Evolutionary conservation across 1,140 invertebrate genomes (phyloP), one percentile per base, ranked within the genome.

Genomic region (Atopsyche davidsoni): DNA sequence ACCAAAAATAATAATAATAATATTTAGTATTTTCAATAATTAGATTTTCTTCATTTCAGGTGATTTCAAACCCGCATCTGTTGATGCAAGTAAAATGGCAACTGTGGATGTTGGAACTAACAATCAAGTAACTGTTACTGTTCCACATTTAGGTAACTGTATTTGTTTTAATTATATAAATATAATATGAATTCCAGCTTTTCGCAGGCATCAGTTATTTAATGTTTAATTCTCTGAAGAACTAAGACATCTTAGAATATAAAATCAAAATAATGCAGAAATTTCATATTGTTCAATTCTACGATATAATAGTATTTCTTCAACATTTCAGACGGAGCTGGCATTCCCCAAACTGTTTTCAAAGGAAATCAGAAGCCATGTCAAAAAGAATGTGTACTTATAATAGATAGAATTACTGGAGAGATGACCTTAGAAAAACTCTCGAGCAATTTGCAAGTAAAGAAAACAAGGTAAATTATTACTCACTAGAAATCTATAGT

Each of bases 51-150:
- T 45, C 42, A 55, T 79, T 81, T 43, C 69, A 94, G 90, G 92
- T 88, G 93, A 98, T 73, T 98, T 98, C 67, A 96, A 96, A 69
- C 93, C 94, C 62, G 93, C 93, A 2, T 96, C 92, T 63, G 89
- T 96, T 28, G 93, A 96, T 71, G 82, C 86, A 11, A 87, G 82
- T 51, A 90, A 96, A 75, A 85, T 87, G 70, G 91, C 92, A 16
- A 85, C 78, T 16, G 81, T 98, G 18, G 89, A 95, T 66, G 85
- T 96, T 42, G 89, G 87, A 41, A 78, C 80, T 48, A 90, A 87
- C 63, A 85, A 93, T 70, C 89, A 91, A 73, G 83, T 89, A 61
- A 93, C 90, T 45, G 90, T 97, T 14, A 92, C 89, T 51, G 88
- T 96, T 52, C 92, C 92, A 56, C 89, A 96, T 80, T 81, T 93